Evolutionary conservation across 2,113 vertebrate genomes (phyloP), one percentile per base, ranked within the genome.

Genomic region (Phodopus roborovskii): DNA sequence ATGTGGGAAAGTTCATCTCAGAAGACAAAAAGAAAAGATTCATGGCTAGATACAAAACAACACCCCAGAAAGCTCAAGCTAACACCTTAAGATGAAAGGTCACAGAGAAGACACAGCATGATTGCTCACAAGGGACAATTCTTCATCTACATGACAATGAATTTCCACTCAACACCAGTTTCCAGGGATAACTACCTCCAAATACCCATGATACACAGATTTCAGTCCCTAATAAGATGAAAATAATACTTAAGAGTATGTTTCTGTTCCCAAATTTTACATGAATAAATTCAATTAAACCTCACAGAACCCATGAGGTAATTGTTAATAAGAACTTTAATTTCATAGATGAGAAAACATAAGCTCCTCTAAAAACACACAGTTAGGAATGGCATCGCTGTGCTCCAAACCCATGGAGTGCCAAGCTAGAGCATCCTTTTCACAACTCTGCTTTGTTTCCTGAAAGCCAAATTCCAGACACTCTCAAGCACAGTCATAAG

Each of bases 1-100:
- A 97, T 95, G 92, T 97, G 95, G 95, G 96, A 97, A 97, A 97
- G 89, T 96, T 96, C 88, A 87, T 97, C 68, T 87, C 53, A 16
- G 13, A 30, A 95, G 64, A 88, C 79, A 45, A 87, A 73, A 64
- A 91, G 68, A 74, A 81, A 94, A 45, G 62, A 94, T 71, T 87
- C 89, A 71, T 60, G 74, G 92, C 42, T 66, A 64, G 45, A 91
- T 24, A 22, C 24, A 73, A 20, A 84, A 92, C 42, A 50, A 33
- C 19, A 20, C 33, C 22, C 42, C 3, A 26, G 30, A 48, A 78
- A n/a, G 20, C 24, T 56, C 42, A n/a, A 74, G 50, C 7, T 1
- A 24, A 74, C 77, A 89, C 56, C 58, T 89, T n/a, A 84, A 92
- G 45, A 94, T 64, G 10, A 94, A 62, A n/a, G 81, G 36, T 88